These are phyloP conservation scores for Microctenopoma stevenorrisi DNA, from an alignment of 2,797 vertebrate genomes.

Conservation along the genomic window DNA sequence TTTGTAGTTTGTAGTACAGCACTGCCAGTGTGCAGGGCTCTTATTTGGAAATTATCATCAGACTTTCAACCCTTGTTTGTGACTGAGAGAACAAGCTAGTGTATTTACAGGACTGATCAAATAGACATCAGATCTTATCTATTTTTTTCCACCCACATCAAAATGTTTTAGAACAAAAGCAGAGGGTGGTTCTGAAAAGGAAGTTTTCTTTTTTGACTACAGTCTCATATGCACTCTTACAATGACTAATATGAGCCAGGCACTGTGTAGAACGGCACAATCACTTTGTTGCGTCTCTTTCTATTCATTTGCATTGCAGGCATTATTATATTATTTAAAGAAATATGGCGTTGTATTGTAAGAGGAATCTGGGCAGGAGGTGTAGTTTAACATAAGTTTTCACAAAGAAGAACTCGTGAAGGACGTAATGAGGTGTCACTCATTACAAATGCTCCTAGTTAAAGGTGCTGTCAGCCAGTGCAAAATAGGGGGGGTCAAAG, in stretches of 20 bases:
- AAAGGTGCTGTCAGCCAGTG: constrained; percentile 3
- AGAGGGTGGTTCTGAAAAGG: constrained; percentile 16
- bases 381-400: constrained; percentile 1
- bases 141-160: constrained; percentile 18
- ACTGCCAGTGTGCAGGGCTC: background rate
- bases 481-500: constrained; percentile 48
- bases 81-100: background rate
- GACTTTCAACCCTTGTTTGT: background rate
- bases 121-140: constrained; percentile 26
- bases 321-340: background rate
- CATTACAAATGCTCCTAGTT: constrained; percentile 37
- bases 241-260: constrained; percentile 19
- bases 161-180: constrained; percentile 10
- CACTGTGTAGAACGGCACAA: background rate
- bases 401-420: background rate
- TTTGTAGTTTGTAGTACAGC: background rate
- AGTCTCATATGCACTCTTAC: background rate
- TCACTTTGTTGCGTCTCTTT: background rate
- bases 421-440: background rate
- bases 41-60: background rate
- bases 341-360: background rate
- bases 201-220: background rate
- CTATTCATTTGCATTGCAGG: fast-evolving
- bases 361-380: background rate
- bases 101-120: background rate